Percentiles rank a stretch among this genome's conserved stretches.
Evolutionary conservation across 2,113 vertebrate species (phyloP).

Genomic region (Indri indri): DNA sequence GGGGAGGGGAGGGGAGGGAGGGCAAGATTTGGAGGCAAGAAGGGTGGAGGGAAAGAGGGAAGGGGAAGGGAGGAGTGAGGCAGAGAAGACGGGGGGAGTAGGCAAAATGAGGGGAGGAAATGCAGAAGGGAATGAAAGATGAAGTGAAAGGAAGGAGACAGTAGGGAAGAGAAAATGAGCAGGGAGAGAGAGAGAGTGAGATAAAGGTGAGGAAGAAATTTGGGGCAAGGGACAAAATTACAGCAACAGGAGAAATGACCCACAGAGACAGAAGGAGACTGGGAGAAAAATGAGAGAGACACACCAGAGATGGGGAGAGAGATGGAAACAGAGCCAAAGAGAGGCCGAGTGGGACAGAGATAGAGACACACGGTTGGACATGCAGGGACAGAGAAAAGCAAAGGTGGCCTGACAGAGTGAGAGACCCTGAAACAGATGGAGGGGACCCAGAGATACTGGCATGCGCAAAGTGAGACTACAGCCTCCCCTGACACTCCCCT

Average conservation of each 20-base stretch:
- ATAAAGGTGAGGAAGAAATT: neutral
- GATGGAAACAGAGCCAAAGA: neutral
- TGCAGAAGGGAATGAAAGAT: neutral
- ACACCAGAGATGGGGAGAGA: neutral
- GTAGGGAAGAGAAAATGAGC: fast-evolving
- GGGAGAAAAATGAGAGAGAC: neutral
- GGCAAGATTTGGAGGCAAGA: fast-evolving
- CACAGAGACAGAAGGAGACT: neutral
- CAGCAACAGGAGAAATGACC: neutral
- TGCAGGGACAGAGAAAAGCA: neutral
- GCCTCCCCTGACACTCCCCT: neutral
- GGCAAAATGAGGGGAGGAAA: fast-evolving
- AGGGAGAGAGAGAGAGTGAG: too few relatives aligned
- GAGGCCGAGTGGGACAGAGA: too few relatives aligned
- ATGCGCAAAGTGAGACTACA: fast-evolving
- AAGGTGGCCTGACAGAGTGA: fast-evolving
- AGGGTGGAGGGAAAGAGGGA: fast-evolving
- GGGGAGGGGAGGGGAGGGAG: neutral
- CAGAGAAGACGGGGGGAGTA: neutral
- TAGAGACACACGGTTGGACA: fast-evolving
- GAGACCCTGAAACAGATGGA: too few relatives aligned
- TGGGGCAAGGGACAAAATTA: neutral
- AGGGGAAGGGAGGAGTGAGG: fast-evolving
- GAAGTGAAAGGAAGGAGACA: fast-evolving
- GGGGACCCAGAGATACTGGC: fast-evolving